Evolutionary conservation across 2,797 vertebrate genomes (phyloP), one percentile per base, ranked within the genome.

Genomic region (Valencia hispanica): DNA sequence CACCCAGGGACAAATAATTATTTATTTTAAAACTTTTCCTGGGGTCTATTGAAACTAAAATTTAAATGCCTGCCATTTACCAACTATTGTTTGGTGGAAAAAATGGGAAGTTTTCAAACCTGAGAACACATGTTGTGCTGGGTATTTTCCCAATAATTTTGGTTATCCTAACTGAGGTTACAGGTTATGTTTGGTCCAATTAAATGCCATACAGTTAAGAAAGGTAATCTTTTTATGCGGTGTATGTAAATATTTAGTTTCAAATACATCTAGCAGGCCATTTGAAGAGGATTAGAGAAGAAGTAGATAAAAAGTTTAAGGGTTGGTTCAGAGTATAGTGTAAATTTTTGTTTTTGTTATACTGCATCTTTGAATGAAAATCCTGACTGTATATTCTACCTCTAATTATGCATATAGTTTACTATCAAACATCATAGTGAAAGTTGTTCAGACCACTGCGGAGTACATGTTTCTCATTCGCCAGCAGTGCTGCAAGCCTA

Each of bases 401-500:
- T 75, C n/a, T 45, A 12, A 53, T 79, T 48, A 32, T 1, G 4
- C 22, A 18, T 34, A 51, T 39, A 22, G 12, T 41, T n/a, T 76
- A 72, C 66, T 55, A 53, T 74, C n/a, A 83, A 75, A 70, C 63
- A 78, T 55, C 53, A 20, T 72, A 47, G 73, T 71, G 53, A 71
- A 79, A 70, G 36, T 4, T 47, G 20, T 32, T 61, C 34, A 79
- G 70, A 63, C 63, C 65, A 27, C 59, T 57, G 68, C 68, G 3
- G 22, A 78, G 51, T 61, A 65, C 59, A 70, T 75, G 45, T 75
- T 83, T 79, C 74, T 69, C 59, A 50, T 74, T 88, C 70, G 32
- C 82, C 50, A 77, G 59, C 51, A 72, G 34, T 77, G 76, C 83
- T 84, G 80, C 82, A 81, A 90, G 83, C 79, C 81, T 43, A 72